phyloP scores from a whole-genome alignment of 2,888 invertebrate species.

The Leucoptera coffeella region DNA sequence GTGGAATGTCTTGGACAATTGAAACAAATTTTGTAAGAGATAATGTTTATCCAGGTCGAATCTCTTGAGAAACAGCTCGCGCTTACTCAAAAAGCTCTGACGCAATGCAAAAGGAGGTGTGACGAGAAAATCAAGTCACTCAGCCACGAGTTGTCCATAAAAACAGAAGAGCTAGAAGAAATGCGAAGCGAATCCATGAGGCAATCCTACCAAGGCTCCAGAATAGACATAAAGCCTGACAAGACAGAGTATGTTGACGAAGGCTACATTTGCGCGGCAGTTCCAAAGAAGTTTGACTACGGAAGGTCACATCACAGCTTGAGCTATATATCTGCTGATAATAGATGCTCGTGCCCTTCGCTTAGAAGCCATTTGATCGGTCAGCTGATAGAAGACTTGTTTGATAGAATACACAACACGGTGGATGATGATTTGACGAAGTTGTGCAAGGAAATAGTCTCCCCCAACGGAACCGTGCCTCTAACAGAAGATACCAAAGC shows the following conservation, averaged over 20 bases:
- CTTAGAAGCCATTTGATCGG: constrained; percentile 42
- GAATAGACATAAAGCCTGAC: constrained; percentile 37
- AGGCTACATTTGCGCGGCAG: constrained; percentile 40
- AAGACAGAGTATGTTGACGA: constrained; percentile 41
- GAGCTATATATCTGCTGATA: constrained; percentile 35
- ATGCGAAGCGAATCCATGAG: constrained; percentile 37
- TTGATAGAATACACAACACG: constrained; percentile 35
- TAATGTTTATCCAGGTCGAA: constrained; percentile 52
- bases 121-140: constrained; percentile 52
- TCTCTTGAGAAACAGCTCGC: constrained; percentile 53
- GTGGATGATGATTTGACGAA: constrained; percentile 33
- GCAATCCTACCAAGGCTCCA: constrained; percentile 34
- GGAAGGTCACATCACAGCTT: constrained; percentile 44
- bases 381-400: constrained; percentile 39
- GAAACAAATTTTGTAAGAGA: too few relatives aligned
- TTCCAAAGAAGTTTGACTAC: constrained; percentile 42
- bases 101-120: constrained; percentile 45
- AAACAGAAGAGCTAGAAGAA: constrained; percentile 45
- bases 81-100: constrained; percentile 47
- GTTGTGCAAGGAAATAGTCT: constrained; percentile 28
- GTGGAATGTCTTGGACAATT: too few relatives aligned
- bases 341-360: constrained; percentile 37
- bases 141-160: constrained; percentile 52
- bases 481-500: constrained; percentile 36
- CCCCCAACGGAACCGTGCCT: constrained; percentile 17